Conservation (phyloP, 2,113 vertebrate genomes). For the Rousettus leschenaultii region DNA sequence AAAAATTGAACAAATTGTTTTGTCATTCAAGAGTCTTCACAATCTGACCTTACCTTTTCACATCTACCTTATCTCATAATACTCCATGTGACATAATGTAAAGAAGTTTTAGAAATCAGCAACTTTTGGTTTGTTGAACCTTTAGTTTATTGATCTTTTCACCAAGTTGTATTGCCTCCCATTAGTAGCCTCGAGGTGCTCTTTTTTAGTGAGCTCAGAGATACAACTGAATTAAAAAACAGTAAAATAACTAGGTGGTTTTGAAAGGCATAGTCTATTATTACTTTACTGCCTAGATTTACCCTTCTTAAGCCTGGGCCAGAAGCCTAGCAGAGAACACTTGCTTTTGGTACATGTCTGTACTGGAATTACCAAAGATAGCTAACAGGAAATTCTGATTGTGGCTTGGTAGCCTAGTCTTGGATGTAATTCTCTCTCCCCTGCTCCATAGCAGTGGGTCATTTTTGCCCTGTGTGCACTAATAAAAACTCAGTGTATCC, state of each 20-base stretch:
- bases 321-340: not conserved
- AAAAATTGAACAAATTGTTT: not conserved
- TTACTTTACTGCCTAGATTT: not conserved
- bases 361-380: not conserved
- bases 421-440: not conserved
- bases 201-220: not conserved
- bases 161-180: not conserved
- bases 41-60: not conserved
- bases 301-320: not conserved
- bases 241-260: not conserved
- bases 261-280: not conserved
- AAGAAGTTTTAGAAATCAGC: not conserved
- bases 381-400: not conserved
- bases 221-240: not conserved
- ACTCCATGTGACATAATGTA: not conserved
- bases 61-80: not conserved
- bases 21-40: not conserved
- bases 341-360: not conserved
- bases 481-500: not conserved
- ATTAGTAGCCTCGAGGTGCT: not conserved
- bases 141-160: not conserved
- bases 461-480: not conserved
- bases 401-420: not conserved
- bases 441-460: not conserved
- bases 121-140: not conserved